These are phyloP conservation scores for Amphipoea lucens DNA, from an alignment of 2,888 invertebrate genomes.

Conservation along the genomic window DNA sequence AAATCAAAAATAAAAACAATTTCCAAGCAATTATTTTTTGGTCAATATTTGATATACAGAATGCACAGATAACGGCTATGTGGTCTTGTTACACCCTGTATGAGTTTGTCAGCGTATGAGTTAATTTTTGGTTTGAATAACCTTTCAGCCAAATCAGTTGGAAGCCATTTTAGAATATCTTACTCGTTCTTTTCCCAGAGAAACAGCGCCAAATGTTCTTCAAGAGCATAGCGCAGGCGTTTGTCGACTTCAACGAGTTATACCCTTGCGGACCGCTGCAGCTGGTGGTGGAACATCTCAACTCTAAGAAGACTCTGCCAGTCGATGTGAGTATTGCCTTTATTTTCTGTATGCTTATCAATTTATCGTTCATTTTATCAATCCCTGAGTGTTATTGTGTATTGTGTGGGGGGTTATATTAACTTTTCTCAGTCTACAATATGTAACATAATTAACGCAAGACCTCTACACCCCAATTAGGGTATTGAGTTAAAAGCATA, in stretches of 20 bases:
- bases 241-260: slow-evolving; percentile 98
- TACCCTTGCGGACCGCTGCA: slow-evolving; percentile 98
- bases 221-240: slow-evolving; percentile 97
- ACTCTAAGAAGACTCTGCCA: slow-evolving; percentile 87
- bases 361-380: neutral
- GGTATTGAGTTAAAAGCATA: no score
- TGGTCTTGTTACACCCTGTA: neutral
- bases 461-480: no score
- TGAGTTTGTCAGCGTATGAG: neutral
- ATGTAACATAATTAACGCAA: no score
- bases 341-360: neutral
- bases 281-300: slow-evolving; percentile 93
- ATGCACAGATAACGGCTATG: neutral
- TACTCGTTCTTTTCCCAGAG: slow-evolving; percentile 84
- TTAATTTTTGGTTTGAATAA: no score
- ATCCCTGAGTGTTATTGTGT: neutral
- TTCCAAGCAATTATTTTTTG: no score
- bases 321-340: slow-evolving; percentile 78
- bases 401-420: no score
- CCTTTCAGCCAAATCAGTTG: no score
- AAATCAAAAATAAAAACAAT: no score
- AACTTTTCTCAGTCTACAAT: no score
- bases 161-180: neutral
- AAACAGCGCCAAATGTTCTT: slow-evolving; percentile 95
- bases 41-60: no score